Evolutionary conservation across 2,113 vertebrate species (phyloP).

Genomic region (Actinemys pallida): DNA sequence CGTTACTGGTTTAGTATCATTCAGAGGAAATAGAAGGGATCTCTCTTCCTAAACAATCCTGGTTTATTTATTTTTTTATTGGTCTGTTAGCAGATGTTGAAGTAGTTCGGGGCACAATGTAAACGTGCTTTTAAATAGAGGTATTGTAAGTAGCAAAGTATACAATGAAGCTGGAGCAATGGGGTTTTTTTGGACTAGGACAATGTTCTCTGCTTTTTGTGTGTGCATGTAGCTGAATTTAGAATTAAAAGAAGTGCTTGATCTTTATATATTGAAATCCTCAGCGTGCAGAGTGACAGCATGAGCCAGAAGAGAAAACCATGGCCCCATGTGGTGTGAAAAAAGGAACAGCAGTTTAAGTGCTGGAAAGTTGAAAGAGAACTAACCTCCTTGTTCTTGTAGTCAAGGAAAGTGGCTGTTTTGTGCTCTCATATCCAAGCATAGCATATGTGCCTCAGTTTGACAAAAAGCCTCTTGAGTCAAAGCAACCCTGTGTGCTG

Average conservation of each 20-base stretch:
- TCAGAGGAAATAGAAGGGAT: slow-evolving; percentile 61
- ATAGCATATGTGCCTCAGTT: slow-evolving; percentile 75
- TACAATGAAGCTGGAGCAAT: background rate
- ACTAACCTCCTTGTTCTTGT: slow-evolving; percentile 34
- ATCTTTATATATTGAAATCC: slow-evolving; percentile 71
- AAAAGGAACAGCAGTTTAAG: slow-evolving; percentile 77
- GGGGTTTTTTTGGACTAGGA: background rate
- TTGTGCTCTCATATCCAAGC: slow-evolving; percentile 55
- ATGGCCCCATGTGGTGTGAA: slow-evolving; percentile 81
- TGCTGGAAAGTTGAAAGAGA: slow-evolving; percentile 71
- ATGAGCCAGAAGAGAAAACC: slow-evolving; percentile 67
- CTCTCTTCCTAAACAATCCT: slow-evolving; percentile 73
- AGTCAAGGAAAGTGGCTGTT: slow-evolving; percentile 67
- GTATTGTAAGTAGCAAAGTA: slow-evolving; percentile 1
- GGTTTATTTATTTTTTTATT: slow-evolving; percentile 79
- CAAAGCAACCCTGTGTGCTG: slow-evolving; percentile 61
- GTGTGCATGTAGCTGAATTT: slow-evolving; percentile 49
- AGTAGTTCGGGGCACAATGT: slow-evolving; percentile 64
- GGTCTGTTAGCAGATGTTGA: slow-evolving; percentile 78
- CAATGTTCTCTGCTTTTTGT: background rate
- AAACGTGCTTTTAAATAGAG: slow-evolving; percentile 67
- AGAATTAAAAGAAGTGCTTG: slow-evolving; percentile 71
- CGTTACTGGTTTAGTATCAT: slow-evolving; percentile 50
- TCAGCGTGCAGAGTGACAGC: slow-evolving; percentile 72
- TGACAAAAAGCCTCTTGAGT: slow-evolving; percentile 71